These are phyloP conservation scores for Pandemis cinnamomeana DNA, from an alignment of 2,888 invertebrate genomes.

Conservation along the genomic window DNA sequence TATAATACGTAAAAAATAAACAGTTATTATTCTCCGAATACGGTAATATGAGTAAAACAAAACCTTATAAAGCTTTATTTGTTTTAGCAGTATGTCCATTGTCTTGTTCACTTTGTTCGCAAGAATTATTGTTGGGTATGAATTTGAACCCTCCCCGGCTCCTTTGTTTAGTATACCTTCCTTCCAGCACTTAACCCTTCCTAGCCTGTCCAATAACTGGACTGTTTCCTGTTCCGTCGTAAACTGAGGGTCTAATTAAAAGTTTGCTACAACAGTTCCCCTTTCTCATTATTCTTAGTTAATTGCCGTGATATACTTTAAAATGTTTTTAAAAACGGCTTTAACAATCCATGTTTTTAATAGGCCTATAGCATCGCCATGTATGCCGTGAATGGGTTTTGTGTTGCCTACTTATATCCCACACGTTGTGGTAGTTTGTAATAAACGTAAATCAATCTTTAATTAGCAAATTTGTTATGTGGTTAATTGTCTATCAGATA, in stretches of 20 bases:
- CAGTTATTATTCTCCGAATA: neutral
- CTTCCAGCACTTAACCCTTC: constrained; percentile 16
- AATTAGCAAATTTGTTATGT: neutral
- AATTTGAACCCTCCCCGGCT: constrained; percentile 1
- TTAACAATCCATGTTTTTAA: neutral
- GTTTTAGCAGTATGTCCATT: constrained; percentile 16
- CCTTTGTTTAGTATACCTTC: constrained; percentile 20
- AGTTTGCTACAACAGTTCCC: constrained; percentile 8
- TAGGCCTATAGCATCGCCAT: neutral
- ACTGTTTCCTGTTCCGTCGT: constrained; percentile 14
- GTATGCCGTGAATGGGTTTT: neutral
- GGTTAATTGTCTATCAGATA: neutral
- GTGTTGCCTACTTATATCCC: constrained; percentile 6
- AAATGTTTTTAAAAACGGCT: neutral
- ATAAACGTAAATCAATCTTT: constrained; percentile 16
- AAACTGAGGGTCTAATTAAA: constrained; percentile 29
- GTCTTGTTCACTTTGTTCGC: constrained; percentile 22
- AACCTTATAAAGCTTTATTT: neutral
- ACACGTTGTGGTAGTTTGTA: neutral
- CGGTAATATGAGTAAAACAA: neutral
- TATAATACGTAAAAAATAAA: neutral
- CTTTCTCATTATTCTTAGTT: neutral
- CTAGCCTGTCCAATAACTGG: constrained; percentile 18
- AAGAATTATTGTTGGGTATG: constrained; percentile 11
- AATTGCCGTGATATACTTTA: neutral